Conservation (phyloP, 2,888 invertebrate genomes). For the Andrena haemorrhoa region DNA sequence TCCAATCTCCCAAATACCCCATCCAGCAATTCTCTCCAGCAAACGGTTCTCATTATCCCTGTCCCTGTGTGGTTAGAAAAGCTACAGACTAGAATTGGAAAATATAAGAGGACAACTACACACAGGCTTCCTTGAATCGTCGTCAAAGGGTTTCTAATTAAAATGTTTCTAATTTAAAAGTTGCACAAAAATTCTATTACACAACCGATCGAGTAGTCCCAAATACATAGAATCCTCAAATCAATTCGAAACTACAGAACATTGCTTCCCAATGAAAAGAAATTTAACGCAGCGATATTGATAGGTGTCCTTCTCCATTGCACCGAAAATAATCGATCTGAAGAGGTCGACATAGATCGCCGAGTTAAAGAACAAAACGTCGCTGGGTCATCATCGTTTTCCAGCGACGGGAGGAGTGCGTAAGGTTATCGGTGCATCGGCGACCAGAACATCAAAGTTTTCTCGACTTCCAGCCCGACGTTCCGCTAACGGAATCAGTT, state of each 20-base stretch:
- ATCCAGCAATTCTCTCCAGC: neutral
- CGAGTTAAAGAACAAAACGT: constrained; percentile 25
- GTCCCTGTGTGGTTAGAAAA: neutral
- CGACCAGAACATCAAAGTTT: constrained; percentile 48
- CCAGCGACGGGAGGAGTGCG: constrained; percentile 56
- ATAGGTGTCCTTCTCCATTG: neutral
- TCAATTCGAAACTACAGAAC: neutral
- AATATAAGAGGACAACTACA: too few species aligned
- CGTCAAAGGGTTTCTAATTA: constrained; percentile 11
- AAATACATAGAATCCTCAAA: neutral
- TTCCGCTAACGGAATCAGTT: constrained; percentile 58
- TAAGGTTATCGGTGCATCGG: constrained; percentile 59
- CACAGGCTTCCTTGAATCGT: neutral
- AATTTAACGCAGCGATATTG: neutral
- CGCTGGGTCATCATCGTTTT: constrained; percentile 55
- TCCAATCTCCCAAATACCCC: too few species aligned
- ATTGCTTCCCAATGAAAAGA: neutral
- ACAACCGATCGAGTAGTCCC: neutral
- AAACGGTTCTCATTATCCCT: neutral
- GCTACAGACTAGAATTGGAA: too few species aligned
- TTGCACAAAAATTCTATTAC: neutral
- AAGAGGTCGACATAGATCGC: neutral
- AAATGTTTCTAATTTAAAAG: neutral
- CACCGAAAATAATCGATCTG: neutral
- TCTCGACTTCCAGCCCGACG: constrained; percentile 46